Evolutionary conservation across 2,113 vertebrate genomes (phyloP), one percentile per base, ranked within the genome.

Genomic region (Zingel zingel): DNA sequence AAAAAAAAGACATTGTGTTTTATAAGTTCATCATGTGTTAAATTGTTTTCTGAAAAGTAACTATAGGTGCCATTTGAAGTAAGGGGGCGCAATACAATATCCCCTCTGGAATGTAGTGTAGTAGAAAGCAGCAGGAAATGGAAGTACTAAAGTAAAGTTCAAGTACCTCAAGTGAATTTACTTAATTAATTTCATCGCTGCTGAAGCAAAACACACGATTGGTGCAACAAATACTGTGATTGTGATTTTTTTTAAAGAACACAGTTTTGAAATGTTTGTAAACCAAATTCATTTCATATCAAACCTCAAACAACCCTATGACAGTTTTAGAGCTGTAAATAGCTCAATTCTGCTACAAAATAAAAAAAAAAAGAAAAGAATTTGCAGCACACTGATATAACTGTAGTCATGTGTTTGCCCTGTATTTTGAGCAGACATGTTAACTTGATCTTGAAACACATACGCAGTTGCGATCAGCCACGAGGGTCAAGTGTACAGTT

Each of bases 401-500:
- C 23, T 16, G 21, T 3, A 10, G 14, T 47, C 12, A 10, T n/a
- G 5, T 56, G 33, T 64, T 59, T 18, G 12, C 6, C n/a, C 9
- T 54, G 50, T 19, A 19, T 73, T 43, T 56, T 9, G 33, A 73
- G 59, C 72, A 61, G 69, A 64, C 43, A 25, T 27, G 1, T 33
- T 53, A 69, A 64, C 66, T 75, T 45, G 7, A 27, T 74, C 43
- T 54, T 30, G 72, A 71, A 50, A 73, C 47, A 83, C 63, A 81
- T 21, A 50, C 54, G 33, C 58, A 51, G 68, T n/a, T 54, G 65
- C 2, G 47, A 68, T 81, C 61, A 78, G 30, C 58, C 53, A 18
- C 65, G 64, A 75, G 81, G 77, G 74, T 87, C 62, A 79, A 77
- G 72, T 64, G 45, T 7, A 3, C 53, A 1, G 25, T 57, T 43